phyloP scores from a whole-genome alignment of 2,797 vertebrate genomes.

The Spinus olivaceus region DNA sequence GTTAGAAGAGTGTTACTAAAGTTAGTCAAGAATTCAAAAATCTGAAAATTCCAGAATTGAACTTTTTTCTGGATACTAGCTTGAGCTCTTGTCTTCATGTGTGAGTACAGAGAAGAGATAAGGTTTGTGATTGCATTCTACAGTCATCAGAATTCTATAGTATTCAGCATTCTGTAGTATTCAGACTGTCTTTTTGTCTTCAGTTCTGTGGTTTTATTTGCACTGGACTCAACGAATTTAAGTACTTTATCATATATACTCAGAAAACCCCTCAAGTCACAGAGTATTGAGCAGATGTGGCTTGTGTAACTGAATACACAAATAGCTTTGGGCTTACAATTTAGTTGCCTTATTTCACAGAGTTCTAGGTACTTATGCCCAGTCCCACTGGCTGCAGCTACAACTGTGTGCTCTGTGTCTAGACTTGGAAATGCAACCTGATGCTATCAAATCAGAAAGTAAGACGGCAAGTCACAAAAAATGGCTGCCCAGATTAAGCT shows the following conservation, averaged over 20 bases:
- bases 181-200: background rate
- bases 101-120: background rate
- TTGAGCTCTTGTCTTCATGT: background rate
- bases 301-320: background rate
- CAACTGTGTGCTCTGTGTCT: background rate
- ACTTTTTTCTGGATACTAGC: background rate
- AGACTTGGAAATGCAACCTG: background rate
- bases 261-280: background rate
- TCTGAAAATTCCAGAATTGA: background rate
- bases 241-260: background rate
- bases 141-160: background rate
- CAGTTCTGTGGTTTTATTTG: background rate
- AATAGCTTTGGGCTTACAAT: background rate
- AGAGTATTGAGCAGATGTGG: background rate
- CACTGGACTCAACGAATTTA: background rate
- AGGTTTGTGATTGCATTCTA: background rate
- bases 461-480: background rate
- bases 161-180: background rate
- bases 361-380: background rate
- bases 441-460: background rate
- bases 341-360: background rate
- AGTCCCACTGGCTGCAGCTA: background rate
- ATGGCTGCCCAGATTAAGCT: background rate
- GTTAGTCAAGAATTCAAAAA: background rate
- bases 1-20: background rate